Evolutionary conservation across 1,140 invertebrate species (phyloP).

Genomic region (Penaeus chinensis): DNA sequence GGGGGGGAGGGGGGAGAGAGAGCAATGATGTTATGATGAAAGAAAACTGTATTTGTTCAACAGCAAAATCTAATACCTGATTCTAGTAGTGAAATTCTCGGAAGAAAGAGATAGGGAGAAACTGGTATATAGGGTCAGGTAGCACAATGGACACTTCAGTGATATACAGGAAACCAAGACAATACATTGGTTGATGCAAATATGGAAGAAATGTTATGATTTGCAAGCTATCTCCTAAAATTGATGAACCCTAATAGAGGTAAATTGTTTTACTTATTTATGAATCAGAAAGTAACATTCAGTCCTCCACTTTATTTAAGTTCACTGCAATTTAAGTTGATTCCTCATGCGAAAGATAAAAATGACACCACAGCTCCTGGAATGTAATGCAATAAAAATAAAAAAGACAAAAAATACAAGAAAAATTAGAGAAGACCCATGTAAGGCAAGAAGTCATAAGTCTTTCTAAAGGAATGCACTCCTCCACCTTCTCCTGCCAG

Average conservation of each 20-base stretch:
- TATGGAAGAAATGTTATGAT: slow-evolving; percentile 25
- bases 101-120: slow-evolving; percentile 19
- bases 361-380: slow-evolving; percentile 24
- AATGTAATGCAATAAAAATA: slow-evolving; percentile 22
- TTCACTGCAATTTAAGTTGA: not conserved
- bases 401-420: slow-evolving; percentile 14
- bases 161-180: slow-evolving; percentile 34
- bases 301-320: too few relatives aligned
- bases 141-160: slow-evolving; percentile 22
- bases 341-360: slow-evolving; percentile 15
- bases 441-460: slow-evolving; percentile 35
- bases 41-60: slow-evolving; percentile 1
- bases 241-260: not conserved
- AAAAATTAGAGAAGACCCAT: slow-evolving; percentile 1
- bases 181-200: slow-evolving; percentile 17
- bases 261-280: not conserved
- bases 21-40: slow-evolving; percentile 21
- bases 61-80: slow-evolving; percentile 28
- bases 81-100: slow-evolving; percentile 29
- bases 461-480: slow-evolving; percentile 53
- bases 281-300: not conserved
- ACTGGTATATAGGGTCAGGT: slow-evolving; percentile 20
- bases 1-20: not conserved
- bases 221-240: slow-evolving; percentile 21
- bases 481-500: slow-evolving; percentile 32